Conservation (phyloP, 2,797 vertebrate genomes). For the Erethizon dorsatum region DNA sequence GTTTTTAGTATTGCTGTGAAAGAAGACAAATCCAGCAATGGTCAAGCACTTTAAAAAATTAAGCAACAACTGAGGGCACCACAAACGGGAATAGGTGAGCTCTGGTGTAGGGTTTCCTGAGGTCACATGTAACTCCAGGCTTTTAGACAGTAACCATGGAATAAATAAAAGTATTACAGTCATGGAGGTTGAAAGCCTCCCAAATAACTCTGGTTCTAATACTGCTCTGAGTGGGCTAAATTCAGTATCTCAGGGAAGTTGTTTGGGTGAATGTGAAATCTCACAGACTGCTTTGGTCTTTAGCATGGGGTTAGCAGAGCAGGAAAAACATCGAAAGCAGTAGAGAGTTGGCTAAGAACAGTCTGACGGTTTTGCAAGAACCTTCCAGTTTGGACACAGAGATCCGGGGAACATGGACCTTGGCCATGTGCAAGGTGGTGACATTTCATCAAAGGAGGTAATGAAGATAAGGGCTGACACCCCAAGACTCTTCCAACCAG, state of each 20-base stretch:
- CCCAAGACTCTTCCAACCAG: not conserved
- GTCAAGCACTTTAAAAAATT: constrained; percentile 47
- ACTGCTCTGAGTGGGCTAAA: too few species aligned
- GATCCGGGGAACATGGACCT: not conserved
- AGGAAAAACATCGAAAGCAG: not conserved
- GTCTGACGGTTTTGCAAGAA: not conserved
- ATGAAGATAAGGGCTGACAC: not conserved
- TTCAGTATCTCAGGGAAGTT: too few species aligned
- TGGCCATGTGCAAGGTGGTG: not conserved
- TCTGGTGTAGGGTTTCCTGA: not conserved
- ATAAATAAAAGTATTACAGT: not conserved
- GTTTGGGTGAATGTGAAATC: not conserved
- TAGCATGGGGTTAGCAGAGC: not conserved
- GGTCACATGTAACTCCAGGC: not conserved
- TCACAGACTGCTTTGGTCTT: not conserved
- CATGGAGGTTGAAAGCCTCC: not conserved
- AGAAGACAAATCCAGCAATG: not conserved
- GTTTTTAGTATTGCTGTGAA: constrained; percentile 55
- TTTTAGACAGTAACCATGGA: not conserved
- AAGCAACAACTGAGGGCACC: not conserved
- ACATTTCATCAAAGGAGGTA: not conserved
- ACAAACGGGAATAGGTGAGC: not conserved
- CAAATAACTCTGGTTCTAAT: not conserved
- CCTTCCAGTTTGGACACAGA: not conserved
- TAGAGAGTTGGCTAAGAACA: not conserved